A percentile compares a stretch with the other conserved stretches of the same genome.
These are phyloP conservation scores for Molothrus aeneus DNA, from an alignment of 2,797 vertebrate species.

Conservation along the genomic window DNA sequence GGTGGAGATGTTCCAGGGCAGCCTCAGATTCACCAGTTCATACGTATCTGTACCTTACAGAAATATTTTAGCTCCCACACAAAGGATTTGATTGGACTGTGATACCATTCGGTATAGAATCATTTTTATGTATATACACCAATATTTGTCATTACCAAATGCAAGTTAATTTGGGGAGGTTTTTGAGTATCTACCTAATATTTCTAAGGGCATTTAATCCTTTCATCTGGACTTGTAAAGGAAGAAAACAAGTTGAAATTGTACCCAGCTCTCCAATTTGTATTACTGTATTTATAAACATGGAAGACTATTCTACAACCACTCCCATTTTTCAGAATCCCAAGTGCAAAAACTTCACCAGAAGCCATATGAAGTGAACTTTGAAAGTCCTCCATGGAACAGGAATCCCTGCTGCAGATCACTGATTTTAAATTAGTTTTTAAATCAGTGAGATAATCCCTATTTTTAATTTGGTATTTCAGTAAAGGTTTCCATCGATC, in stretches of 20 bases:
- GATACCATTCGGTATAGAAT: neutral
- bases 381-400: neutral
- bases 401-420: neutral
- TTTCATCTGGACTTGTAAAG: neutral
- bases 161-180: neutral
- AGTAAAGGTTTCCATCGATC: conserved; percentile 8
- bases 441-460: conserved; percentile 4
- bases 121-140: neutral
- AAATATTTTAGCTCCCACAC: neutral
- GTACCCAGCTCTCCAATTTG: neutral
- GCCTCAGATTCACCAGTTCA: neutral
- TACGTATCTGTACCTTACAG: neutral
- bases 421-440: conserved; percentile 22
- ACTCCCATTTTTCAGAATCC: neutral
- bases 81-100: neutral
- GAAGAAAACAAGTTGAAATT: neutral
- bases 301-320: neutral
- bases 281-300: neutral
- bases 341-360: neutral
- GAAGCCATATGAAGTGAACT: neutral
- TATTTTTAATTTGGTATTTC: conserved; percentile 46
- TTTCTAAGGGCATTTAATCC: neutral
- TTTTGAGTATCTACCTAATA: neutral
- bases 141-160: neutral
- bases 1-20: fast-evolving